Evolutionary conservation across 2,888 invertebrate species (phyloP), one percentile per base, ranked within the genome.

Genomic region (Tethea ocularis): DNA sequence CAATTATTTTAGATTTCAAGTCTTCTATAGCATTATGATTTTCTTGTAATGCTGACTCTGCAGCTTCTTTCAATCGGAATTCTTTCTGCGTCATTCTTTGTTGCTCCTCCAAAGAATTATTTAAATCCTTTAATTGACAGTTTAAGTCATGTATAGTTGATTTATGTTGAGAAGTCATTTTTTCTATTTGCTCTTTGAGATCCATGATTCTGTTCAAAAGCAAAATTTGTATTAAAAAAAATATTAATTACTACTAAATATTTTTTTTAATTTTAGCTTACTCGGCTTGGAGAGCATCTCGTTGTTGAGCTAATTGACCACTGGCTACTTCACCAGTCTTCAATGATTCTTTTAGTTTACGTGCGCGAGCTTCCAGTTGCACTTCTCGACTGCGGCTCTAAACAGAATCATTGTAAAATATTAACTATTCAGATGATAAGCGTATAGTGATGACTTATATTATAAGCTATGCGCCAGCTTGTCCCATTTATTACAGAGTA

Each of bases 361-460:
- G 82, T 33, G 92, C 92, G 20, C 89, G 84, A 41, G 90, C 87
- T 80, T 93, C 93, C 57, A 92, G 64, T 52, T 88, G 89, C 4
- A 86, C 82, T 80, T 93, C 93, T 67, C 75, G 84, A 79, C 90
- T 92, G 38, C 91, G 91, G 68, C 87, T 91, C 93, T 93, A 62
- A 46, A 46, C n/a, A 33, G 61, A 70, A 52, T 38, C 24, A 38
- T 38, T 15, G 2, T n/a, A 38, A 38, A 38, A 33, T 13, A 11
- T 13, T 13, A 33, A 33, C 13, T 26, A 26, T 6, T 5, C 1
- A 26, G 26, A 26, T 26, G 26, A 26, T 26, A 26, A 26, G 0
- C 6, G 26, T 6, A 26, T 26, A 6, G 7, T 26, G 26, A 26
- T 26, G 0, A 26, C n/a, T n/a, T 26, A 26, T 26, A 26, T 26